phyloP scores from a whole-genome alignment of 1,140 invertebrate genomes.

The Battus philenor region DNA sequence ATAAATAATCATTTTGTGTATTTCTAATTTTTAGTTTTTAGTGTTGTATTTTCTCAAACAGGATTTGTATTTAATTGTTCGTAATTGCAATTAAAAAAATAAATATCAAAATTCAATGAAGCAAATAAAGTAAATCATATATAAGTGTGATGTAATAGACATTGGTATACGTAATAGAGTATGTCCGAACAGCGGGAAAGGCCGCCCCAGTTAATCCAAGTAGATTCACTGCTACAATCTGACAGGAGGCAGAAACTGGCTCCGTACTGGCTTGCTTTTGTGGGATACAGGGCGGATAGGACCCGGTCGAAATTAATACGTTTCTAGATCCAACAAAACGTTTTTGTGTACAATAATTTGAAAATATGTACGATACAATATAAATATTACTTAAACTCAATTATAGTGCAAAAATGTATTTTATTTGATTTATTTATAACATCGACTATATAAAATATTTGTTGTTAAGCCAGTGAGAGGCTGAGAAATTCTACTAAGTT shows the following conservation, averaged over 20 bases:
- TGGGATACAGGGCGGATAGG: slow-evolving; percentile 1
- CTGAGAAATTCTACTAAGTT: too few relatives aligned
- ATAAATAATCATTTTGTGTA: too few relatives aligned
- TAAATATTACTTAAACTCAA: too few relatives aligned
- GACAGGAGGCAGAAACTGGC: slow-evolving; percentile 33
- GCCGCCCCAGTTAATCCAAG: slow-evolving; percentile 40
- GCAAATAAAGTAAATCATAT: not conserved
- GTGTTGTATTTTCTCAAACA: not conserved
- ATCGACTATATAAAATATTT: too few relatives aligned
- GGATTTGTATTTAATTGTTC: not conserved
- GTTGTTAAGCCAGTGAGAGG: too few relatives aligned
- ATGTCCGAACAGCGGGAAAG: slow-evolving; percentile 16
- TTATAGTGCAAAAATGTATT: too few relatives aligned
- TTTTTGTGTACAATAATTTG: not conserved
- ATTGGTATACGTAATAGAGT: slow-evolving; percentile 26
- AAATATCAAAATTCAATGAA: not conserved
- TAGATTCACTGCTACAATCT: slow-evolving; percentile 39
- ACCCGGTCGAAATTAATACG: slow-evolving; percentile 3
- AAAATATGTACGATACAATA: too few relatives aligned
- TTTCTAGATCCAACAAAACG: not conserved
- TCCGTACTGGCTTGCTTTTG: not conserved
- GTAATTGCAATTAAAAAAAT: not conserved
- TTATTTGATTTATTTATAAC: too few relatives aligned
- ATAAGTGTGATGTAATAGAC: too few relatives aligned
- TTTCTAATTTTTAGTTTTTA: too few relatives aligned